phyloP scores from a whole-genome alignment of 2,888 invertebrate species.

The Pseudococcus jackbeardsleyi region DNA sequence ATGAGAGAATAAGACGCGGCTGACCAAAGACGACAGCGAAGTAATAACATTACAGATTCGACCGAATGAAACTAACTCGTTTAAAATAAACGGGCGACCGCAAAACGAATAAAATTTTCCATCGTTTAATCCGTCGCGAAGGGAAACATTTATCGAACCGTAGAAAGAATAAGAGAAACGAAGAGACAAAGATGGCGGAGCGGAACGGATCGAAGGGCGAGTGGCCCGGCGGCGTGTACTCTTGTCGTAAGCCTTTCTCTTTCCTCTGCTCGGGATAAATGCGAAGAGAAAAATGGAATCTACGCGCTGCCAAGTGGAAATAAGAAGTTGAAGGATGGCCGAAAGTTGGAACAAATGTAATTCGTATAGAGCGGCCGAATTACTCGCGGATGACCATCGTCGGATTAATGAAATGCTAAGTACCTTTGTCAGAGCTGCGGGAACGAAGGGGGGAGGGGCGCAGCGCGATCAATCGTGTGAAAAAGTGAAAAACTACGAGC shows the following conservation, averaged over 20 bases:
- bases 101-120: constrained; percentile 31
- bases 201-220: background rate
- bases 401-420: constrained; percentile 37
- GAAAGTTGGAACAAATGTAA: constrained; percentile 31
- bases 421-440: background rate
- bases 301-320: constrained; percentile 30
- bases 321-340: constrained; percentile 33
- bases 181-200: background rate
- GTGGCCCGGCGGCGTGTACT: background rate
- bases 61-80: constrained; percentile 38
- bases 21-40: background rate
- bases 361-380: background rate
- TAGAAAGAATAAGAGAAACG: background rate
- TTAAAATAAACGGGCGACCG: constrained; percentile 17
- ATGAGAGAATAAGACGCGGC: background rate
- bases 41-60: constrained; percentile 38
- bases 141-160: constrained; percentile 29
- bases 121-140: constrained; percentile 38
- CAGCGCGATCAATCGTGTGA: background rate
- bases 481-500: background rate
- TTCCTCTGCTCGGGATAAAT: background rate
- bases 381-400: background rate
- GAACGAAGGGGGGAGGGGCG: too few relatives aligned
- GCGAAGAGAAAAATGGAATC: constrained; percentile 31
- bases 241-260: background rate